Evolutionary conservation across 2,888 invertebrate species (phyloP).

Genomic region (Ischnus inquisitorius): DNA sequence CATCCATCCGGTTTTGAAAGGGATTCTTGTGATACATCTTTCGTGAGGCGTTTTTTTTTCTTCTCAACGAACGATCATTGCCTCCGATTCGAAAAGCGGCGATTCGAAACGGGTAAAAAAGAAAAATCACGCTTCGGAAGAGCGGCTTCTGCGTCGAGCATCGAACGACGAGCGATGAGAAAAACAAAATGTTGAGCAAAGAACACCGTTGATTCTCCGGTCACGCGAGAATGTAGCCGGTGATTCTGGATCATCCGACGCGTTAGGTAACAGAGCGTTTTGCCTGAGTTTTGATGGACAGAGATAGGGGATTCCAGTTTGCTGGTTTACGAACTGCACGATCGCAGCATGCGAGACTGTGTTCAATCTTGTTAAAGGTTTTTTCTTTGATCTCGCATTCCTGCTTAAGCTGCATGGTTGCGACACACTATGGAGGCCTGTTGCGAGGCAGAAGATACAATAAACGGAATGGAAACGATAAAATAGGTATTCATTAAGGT

Average conservation of each 20-base stretch:
- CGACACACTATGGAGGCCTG: too few species aligned
- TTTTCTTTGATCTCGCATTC: neutral
- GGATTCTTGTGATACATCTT: neutral
- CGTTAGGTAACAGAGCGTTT: constrained; percentile 1
- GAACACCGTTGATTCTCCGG: neutral
- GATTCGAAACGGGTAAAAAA: neutral
- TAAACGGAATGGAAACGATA: too few species aligned
- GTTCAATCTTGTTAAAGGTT: neutral
- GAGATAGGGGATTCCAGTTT: constrained; percentile 17
- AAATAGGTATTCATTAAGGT: too few species aligned
- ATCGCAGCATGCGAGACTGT: neutral
- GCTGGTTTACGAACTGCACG: neutral
- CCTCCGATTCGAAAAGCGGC: neutral
- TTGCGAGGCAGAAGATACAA: too few species aligned
- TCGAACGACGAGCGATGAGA: neutral
- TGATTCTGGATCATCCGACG: constrained; percentile 23
- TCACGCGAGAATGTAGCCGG: constrained; percentile 5
- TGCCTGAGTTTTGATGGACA: constrained; percentile 11
- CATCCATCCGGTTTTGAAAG: constrained; percentile 19
- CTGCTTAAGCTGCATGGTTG: too few species aligned
- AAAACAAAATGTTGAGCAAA: neutral
- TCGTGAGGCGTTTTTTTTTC: neutral
- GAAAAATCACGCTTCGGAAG: neutral
- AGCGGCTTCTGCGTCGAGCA: neutral
- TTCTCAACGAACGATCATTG: neutral